A percentile compares a stretch with the other conserved stretches of the same genome.
Conservation (phyloP, 2,113 vertebrate genomes). For the Egretta garzetta region DNA sequence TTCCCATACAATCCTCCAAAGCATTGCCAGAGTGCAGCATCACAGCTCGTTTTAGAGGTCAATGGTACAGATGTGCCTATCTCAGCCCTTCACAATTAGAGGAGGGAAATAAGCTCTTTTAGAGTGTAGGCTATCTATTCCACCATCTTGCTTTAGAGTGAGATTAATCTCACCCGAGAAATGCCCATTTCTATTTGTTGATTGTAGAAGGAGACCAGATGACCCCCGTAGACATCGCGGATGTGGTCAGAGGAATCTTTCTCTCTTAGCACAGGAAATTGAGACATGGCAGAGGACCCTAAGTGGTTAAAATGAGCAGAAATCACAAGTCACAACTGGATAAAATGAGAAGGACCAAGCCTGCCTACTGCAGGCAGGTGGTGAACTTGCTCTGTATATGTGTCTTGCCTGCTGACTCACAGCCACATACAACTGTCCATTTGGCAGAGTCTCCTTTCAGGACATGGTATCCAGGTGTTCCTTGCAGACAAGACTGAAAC, state of each 20-base stretch:
- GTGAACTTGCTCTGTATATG: not conserved
- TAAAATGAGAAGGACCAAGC: not conserved
- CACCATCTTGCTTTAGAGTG: not conserved
- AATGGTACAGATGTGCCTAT: not conserved
- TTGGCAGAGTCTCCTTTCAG: not conserved
- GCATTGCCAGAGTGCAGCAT: not conserved
- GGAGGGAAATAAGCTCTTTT: not conserved
- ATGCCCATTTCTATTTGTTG: not conserved
- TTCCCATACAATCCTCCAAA: not conserved
- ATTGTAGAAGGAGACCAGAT: not conserved
- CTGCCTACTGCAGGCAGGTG: constrained; percentile 9
- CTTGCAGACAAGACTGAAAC: not conserved
- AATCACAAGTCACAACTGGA: not conserved
- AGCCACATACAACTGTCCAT: not conserved
- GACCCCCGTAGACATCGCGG: accelerated
- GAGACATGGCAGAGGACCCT: not conserved
- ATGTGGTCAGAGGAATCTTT: not conserved
- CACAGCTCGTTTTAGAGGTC: not conserved
- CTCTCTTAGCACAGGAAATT: not conserved
- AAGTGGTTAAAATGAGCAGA: not conserved
- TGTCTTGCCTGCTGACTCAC: not conserved
- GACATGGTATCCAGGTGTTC: not conserved
- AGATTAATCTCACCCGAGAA: not conserved
- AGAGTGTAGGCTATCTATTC: not conserved
- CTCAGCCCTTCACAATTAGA: not conserved